phyloP scores from a whole-genome alignment of 37 sponge, comb jelly and placozoan species.

The Chondrilla cf. caribensis region DNA sequence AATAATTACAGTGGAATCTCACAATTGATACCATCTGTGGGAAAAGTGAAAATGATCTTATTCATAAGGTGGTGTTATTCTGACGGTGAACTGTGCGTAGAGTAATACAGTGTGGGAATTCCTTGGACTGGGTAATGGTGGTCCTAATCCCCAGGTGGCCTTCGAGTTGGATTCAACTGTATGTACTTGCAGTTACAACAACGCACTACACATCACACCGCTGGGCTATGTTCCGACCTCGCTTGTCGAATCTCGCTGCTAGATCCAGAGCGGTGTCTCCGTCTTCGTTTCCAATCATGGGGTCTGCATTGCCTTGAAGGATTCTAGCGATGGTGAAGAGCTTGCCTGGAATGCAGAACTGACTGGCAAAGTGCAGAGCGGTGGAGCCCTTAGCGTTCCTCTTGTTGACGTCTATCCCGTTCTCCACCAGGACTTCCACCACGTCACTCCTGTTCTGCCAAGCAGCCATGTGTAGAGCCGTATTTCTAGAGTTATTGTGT shows the following conservation, averaged over 20 bases:
- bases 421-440: constrained; percentile 71
- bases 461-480: constrained; percentile 86
- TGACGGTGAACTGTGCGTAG: too few species aligned
- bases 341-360: constrained; percentile 73
- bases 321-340: constrained; percentile 68
- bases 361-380: constrained; percentile 82
- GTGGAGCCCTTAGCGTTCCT: constrained; percentile 60
- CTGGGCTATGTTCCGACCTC: too few species aligned
- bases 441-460: constrained; percentile 82
- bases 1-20: too few species aligned
- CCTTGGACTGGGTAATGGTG: too few species aligned
- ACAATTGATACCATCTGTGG: too few species aligned
- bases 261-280: constrained; percentile 81
- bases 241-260: constrained; percentile 72
- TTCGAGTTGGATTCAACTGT: too few species aligned
- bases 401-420: constrained; percentile 63
- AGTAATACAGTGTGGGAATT: too few species aligned
- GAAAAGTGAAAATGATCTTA: too few species aligned
- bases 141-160: too few species aligned
- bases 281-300: constrained; percentile 41
- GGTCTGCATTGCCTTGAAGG: constrained; percentile 49
- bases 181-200: too few species aligned
- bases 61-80: too few species aligned
- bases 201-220: too few species aligned
- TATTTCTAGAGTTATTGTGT: constrained; percentile 49